These are phyloP conservation scores for Dolichoris vasculosae DNA, from an alignment of 1,140 invertebrate species.

Conservation along the genomic window DNA sequence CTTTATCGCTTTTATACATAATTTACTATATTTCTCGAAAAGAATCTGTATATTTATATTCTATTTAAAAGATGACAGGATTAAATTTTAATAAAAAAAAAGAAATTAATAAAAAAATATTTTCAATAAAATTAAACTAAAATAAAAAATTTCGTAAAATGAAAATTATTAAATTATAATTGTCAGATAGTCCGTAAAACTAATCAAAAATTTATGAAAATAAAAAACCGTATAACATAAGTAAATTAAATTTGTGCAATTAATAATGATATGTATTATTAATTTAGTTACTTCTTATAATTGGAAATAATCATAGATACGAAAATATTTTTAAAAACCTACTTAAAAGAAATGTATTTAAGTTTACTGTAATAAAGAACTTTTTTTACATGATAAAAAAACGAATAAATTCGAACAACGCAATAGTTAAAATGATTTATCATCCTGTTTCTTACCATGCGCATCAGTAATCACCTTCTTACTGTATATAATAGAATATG, in stretches of 20 bases:
- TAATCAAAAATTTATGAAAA: background rate
- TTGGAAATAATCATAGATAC: background rate
- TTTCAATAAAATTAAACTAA: no score
- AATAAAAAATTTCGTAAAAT: no score
- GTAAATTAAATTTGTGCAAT: background rate
- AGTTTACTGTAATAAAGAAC: background rate
- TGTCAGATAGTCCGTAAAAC: background rate
- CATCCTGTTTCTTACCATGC: background rate
- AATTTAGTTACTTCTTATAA: background rate
- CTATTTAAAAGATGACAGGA: no score
- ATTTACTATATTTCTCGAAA: no score
- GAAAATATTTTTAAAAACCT: background rate
- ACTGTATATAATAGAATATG: background rate
- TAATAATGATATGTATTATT: constrained; percentile 23
- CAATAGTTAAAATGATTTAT: background rate
- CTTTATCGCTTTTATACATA: no score
- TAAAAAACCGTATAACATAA: background rate
- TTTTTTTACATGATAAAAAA: background rate
- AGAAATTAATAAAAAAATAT: no score
- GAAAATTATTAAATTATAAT: no score
- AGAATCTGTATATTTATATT: no score
- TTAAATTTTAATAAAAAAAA: no score
- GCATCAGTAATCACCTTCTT: background rate
- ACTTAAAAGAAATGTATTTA: background rate
- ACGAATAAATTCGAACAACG: constrained; percentile 22